Conservation (phyloP, 2,797 vertebrate genomes). For the Sebastes melanostomus region DNA sequence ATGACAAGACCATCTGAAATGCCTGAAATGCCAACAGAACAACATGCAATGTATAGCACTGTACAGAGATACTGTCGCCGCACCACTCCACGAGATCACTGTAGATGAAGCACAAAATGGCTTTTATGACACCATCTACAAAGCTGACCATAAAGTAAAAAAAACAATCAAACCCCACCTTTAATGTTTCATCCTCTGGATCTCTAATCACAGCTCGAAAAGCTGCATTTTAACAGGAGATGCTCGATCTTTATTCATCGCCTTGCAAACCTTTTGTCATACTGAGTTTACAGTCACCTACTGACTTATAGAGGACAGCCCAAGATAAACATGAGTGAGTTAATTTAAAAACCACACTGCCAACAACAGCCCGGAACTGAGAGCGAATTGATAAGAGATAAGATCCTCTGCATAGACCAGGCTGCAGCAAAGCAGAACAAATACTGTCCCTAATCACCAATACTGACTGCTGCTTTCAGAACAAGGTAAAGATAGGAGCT, state of each 20-base stretch:
- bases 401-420: not conserved
- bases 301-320: not conserved
- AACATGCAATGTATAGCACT: not conserved
- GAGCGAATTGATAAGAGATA: not conserved
- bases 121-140: not conserved
- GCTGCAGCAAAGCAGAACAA: conserved; percentile 13
- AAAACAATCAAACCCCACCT: not conserved
- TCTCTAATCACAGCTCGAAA: not conserved
- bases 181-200: conserved; percentile 4
- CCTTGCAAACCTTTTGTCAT: not conserved
- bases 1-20: conserved; percentile 55
- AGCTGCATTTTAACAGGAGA: not conserved
- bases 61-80: not conserved
- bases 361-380: not conserved
- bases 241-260: not conserved
- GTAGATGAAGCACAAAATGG: not conserved
- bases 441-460: not conserved
- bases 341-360: not conserved
- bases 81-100: not conserved
- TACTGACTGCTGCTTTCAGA: not conserved
- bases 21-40: conserved; percentile 41
- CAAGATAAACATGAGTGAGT: conserved; percentile 2
- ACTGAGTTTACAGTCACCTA: not conserved
- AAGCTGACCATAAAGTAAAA: not conserved
- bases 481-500: not conserved